Percentiles rank a stretch among this genome's conserved stretches.
Evolutionary conservation across 2,113 vertebrate species (phyloP).

Genomic region (Seriola quinqueradiata): DNA sequence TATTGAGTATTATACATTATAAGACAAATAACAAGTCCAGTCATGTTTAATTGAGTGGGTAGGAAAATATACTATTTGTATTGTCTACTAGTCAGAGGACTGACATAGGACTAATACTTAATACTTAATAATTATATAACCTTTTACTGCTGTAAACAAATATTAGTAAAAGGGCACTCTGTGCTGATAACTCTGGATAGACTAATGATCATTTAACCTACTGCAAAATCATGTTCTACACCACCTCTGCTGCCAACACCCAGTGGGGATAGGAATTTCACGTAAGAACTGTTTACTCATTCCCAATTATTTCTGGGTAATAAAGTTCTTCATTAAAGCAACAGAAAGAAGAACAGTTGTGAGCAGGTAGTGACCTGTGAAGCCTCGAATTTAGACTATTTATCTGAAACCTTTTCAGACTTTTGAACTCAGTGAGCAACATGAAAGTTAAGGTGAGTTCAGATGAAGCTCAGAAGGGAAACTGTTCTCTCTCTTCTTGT

Average conservation of each 20-base stretch:
- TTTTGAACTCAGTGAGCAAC: too few species aligned
- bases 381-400: too few species aligned
- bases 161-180: neutral
- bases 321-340: neutral
- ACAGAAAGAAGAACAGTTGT: neutral
- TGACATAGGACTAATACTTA: too few species aligned
- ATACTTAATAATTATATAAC: too few species aligned
- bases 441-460: neutral
- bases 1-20: neutral
- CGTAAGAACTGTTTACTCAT: neutral
- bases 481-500: neutral
- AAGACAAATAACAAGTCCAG: neutral
- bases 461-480: neutral
- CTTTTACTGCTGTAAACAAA: neutral
- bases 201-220: neutral
- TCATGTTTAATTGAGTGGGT: neutral
- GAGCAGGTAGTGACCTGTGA: neutral
- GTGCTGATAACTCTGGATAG: neutral
- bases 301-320: neutral
- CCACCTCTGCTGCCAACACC: slow-evolving; percentile 7
- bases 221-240: neutral
- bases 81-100: neutral
- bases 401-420: too few species aligned
- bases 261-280: neutral
- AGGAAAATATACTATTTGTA: neutral